Base-by-base conservation (phyloP, 35 echinoderm and acorn worm species). In the Heliocidaris tuberculata region DNA sequence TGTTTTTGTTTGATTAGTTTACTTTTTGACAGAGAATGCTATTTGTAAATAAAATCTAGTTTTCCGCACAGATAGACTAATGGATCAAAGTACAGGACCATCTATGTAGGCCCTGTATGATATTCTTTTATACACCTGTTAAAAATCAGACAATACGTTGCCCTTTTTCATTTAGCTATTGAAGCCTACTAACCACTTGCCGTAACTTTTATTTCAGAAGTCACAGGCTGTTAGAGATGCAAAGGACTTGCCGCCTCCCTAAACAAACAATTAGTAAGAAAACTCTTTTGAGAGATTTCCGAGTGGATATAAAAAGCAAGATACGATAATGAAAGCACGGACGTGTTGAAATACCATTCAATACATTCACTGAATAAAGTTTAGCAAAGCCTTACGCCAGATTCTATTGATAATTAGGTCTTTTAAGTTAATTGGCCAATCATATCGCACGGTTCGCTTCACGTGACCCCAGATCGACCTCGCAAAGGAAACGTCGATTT, bases 391-490 rank as follows among this genome's bases (percentile, higher is more conserved):
- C 91, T 31, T 89, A 93, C 31, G 87, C 87, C 87, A 93, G 50
- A 93, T 93, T 93, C 91, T 93, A 6, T 93, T 56, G 91, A 93
- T 93, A 93, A 93, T 93, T 93, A 93, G 91, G 91, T 48, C 91
- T 93, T 93, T 93, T 93, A 93, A 93, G 91, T 93, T 93, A 93
- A 93, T 93, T 93, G 91, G 91, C 91, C 91, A 93, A 93, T 93
- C 91, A 93, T 52, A 93, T 93, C 48, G 91, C 91, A 93, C 50
- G 91, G 91, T 31, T 93, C 31, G 91, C 50, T 93, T 93, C 91
- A 93, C 91, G 91, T 93, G 91, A 93, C 91, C 91, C 91, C 50
- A 7, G 48, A 11, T 32, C 91, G 91, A 93, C 91, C 91, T 93
- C 91, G 91, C 47, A 21, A 19, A 93, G 50, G 91, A 93, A 93